Conservation (phyloP, 2,113 vertebrate genomes). For the Morone saxatilis region DNA sequence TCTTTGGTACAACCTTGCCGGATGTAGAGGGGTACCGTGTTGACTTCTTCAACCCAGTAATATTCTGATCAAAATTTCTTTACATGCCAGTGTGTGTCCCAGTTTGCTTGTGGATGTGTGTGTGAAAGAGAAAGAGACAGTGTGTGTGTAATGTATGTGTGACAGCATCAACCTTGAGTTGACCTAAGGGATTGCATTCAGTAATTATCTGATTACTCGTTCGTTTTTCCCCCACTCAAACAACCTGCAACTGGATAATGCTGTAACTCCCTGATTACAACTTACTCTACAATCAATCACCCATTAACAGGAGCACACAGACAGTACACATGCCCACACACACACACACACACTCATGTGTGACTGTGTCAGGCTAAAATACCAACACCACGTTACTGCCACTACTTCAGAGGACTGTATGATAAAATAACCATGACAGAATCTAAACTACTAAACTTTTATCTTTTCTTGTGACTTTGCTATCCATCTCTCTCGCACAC, state of each 20-base stretch:
- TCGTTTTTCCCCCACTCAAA: constrained; percentile 62
- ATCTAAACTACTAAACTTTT: constrained; percentile 11
- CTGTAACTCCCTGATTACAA: constrained; percentile 72
- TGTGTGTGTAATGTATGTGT: constrained; percentile 24
- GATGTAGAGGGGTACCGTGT: not conserved
- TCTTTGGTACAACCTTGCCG: not conserved
- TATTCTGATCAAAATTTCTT: not conserved
- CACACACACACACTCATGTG: not conserved
- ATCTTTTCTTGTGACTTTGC: constrained; percentile 32
- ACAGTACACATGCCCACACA: not conserved
- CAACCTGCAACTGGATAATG: constrained; percentile 71
- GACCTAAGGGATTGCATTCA: constrained; percentile 71
- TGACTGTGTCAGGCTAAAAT: constrained; percentile 1
- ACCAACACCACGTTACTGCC: not conserved
- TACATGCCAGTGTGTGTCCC: not conserved
- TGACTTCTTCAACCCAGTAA: not conserved
- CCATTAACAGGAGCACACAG: constrained; percentile 49
- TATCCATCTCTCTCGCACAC: constrained; percentile 7
- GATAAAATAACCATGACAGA: not conserved
- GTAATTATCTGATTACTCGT: constrained; percentile 80
- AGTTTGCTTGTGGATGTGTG: not conserved
- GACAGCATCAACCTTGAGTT: constrained; percentile 62
- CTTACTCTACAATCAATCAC: constrained; percentile 72
- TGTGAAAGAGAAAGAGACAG: not conserved
- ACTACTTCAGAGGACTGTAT: not conserved